A percentile compares a stretch with the other conserved stretches of the same genome.
phyloP scores from a whole-genome alignment of 2,797 vertebrate genomes.

The Apogon hyalosoma region DNA sequence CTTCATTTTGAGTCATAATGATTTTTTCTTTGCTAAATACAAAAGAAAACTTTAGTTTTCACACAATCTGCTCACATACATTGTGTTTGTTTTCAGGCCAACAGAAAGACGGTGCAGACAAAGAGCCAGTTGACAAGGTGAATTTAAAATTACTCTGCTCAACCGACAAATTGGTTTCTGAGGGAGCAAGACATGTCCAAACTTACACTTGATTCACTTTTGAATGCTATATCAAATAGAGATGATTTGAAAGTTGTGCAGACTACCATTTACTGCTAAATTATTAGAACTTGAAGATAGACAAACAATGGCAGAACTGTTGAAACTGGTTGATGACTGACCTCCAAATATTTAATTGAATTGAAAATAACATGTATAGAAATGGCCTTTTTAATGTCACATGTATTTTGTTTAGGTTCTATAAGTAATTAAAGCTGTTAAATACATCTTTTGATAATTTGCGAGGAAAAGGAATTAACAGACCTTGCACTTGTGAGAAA shows the following conservation, averaged over 20 bases:
- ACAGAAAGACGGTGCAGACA: conserved; percentile 58
- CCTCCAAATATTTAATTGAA: background rate
- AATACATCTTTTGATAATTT: conserved; percentile 22
- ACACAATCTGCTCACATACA: conserved; percentile 61
- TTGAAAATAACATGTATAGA: background rate
- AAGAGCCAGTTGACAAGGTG: conserved; percentile 82
- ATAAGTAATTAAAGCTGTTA: conserved; percentile 7
- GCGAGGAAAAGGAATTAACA: background rate
- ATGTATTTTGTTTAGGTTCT: conserved; percentile 23
- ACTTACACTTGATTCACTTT: conserved; percentile 47
- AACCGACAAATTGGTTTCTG: conserved; percentile 73
- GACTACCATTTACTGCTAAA: conserved; percentile 31
- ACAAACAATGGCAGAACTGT: background rate
- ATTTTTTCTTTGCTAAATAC: conserved; percentile 47
- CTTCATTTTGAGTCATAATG: conserved; percentile 46
- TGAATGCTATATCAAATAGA: conserved; percentile 47
- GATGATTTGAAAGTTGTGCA: conserved; percentile 50
- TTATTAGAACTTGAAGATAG: conserved; percentile 34
- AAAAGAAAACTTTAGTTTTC: conserved; percentile 53
- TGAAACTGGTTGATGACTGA: conserved; percentile 12
- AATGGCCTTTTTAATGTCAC: background rate
- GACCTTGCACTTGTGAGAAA: conserved; percentile 28
- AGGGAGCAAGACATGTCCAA: conserved; percentile 57
- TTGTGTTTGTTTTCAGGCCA: conserved; percentile 79
- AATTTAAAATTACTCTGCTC: conserved; percentile 69